A percentile compares a stretch with the other conserved stretches of the same genome.
phyloP scores from a whole-genome alignment of 2,113 vertebrate genomes.

The Antennarius striatus region DNA sequence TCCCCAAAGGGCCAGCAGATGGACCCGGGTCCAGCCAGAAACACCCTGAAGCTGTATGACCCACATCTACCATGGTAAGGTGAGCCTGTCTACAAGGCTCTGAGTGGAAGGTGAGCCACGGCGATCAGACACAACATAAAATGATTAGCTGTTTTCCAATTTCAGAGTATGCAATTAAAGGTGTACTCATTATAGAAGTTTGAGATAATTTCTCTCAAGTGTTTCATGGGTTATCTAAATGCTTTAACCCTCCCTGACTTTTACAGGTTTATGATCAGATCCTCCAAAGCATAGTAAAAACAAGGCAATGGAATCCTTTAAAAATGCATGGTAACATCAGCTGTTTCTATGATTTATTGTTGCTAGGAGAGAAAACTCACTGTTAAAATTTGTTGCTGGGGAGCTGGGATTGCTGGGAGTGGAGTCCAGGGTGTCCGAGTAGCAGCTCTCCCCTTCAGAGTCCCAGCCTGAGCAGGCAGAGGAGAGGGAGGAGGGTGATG shows the following conservation, averaged over 20 bases:
- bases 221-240: conserved; percentile 65
- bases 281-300: conserved; percentile 45
- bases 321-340: conserved; percentile 38
- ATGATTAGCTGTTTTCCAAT: conserved; percentile 64
- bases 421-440: conserved; percentile 80
- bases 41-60: conserved; percentile 22
- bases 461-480: conserved; percentile 88
- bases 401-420: conserved; percentile 80
- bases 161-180: conserved; percentile 66
- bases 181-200: conserved; percentile 63
- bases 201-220: conserved; percentile 64
- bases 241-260: conserved; percentile 56
- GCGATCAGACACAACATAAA: conserved; percentile 60
- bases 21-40: conserved; percentile 37
- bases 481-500: conserved; percentile 88
- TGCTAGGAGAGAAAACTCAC: conserved; percentile 80
- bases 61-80: conserved; percentile 23
- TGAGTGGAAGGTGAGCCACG: conserved; percentile 44
- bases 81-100: conserved; percentile 23
- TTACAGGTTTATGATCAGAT: conserved; percentile 53
- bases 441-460: conserved; percentile 87
- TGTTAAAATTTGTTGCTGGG: conserved; percentile 77
- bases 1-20: conserved; percentile 45
- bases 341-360: conserved; percentile 30
- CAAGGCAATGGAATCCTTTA: conserved; percentile 26